Conservation (phyloP, 2,888 invertebrate genomes). For the Pheosia gnoma region DNA sequence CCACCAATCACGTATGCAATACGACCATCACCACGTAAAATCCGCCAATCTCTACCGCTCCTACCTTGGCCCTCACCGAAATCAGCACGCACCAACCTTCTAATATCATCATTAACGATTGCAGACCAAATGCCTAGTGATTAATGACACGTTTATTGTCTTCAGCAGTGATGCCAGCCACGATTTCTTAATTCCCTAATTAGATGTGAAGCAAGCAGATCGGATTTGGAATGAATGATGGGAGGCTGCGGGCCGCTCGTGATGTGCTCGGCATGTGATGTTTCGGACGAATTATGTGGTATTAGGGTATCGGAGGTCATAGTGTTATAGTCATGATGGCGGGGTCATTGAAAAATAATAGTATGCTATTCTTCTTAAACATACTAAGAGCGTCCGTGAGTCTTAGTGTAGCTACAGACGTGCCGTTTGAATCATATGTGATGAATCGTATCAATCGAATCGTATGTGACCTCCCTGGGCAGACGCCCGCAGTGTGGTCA, state of each 20-base stretch:
- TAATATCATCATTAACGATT: constrained; percentile 79
- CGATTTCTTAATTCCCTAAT: constrained; percentile 82
- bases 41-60: constrained; percentile 4
- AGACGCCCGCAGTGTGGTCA: too few relatives aligned
- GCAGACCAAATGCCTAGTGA: constrained; percentile 75
- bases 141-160: constrained; percentile 81
- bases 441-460: too few relatives aligned
- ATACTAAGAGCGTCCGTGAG: too few relatives aligned
- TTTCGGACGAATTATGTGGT: not conserved
- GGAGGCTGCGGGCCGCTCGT: constrained; percentile 35
- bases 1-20: too few relatives aligned
- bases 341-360: not conserved
- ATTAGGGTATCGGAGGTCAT: not conserved
- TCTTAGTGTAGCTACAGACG: too few relatives aligned
- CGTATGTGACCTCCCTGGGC: too few relatives aligned
- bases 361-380: too few relatives aligned
- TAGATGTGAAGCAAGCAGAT: constrained; percentile 68
- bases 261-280: not conserved
- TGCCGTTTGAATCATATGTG: too few relatives aligned
- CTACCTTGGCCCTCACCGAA: constrained; percentile 37
- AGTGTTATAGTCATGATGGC: not conserved
- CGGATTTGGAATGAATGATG: constrained; percentile 56
- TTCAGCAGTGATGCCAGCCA: constrained; percentile 71
- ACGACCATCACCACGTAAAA: not conserved
- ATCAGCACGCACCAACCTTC: constrained; percentile 65